Evolutionary conservation across 2,113 vertebrate species (phyloP), one percentile per base, ranked within the genome.

Genomic region (Myiagra hebetior): DNA sequence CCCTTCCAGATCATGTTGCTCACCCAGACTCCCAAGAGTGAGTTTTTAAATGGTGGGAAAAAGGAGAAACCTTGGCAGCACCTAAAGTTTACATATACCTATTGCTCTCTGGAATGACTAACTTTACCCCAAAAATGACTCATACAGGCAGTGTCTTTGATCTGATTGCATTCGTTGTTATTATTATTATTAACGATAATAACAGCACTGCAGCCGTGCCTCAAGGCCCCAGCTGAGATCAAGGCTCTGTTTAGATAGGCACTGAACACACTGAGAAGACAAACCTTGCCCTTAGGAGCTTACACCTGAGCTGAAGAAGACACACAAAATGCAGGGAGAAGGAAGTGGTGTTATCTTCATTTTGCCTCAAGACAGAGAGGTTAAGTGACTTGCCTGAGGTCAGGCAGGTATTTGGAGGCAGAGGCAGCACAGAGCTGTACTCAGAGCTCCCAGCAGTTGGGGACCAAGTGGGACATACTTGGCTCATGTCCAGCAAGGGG

Each of bases 181-280:
- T 93, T 88, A 93, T 79, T 87, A 74, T 95, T 92, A 96, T 91
- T 95, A 96, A 91, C 0, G 69, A 87, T 96, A 96, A 95, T 95
- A 96, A 85, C 47, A 90, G 79, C 16, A 44, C 87, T 81, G 83
- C 79, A 90, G 76, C 81, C 85, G 57, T 93, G 92, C 92, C 96
- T 86, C 76, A 55, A 96, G 95, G 95, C 75, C 75, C 55, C 96
- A 96, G 95, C 95, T 97, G 96, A 96, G 96, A 97, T 96, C 93
- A 96, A 94, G 96, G 93, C 87, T 87, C 90, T 93, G 82, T 95
- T 95, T 94, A 95, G 93, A 83, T 94, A 94, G 85, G 75, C 90
- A 91, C 0, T 85, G 90, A 94, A 52, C 57, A 65, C 2, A 2
- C 39, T 37, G 55, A 83, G 91, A 37, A 91, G 91, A 77, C 96